Percentiles rank a stretch among this genome's conserved stretches.
phyloP scores from a whole-genome alignment of 2,113 vertebrate species.

The Ceyx cyanopectus region DNA sequence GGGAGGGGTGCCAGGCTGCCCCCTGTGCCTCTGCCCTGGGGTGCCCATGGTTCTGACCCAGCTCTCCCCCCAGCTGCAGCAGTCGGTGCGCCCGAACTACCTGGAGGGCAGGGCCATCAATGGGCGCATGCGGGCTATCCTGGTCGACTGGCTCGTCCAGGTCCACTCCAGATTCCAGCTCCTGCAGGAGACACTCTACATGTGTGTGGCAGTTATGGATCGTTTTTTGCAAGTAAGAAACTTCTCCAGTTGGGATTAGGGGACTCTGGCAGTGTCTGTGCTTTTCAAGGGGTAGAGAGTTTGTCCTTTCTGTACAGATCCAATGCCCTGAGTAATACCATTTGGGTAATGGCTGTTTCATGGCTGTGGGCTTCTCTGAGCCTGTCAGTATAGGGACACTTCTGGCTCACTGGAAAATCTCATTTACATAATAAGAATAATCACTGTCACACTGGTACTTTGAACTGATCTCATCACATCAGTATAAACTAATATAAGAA shows the following conservation, averaged over 20 bases:
- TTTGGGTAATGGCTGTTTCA: background rate
- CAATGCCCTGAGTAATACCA: accelerated
- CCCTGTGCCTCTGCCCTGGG: too few relatives aligned
- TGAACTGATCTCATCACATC: background rate
- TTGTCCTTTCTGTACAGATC: background rate
- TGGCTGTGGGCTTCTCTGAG: background rate
- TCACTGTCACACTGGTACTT: background rate
- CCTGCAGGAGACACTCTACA: conserved; percentile 93
- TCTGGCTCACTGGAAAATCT: background rate
- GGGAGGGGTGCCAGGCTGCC: too few relatives aligned
- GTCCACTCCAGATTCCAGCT: conserved; percentile 93
- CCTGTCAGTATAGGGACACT: background rate
- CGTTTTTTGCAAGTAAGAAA: conserved; percentile 87
- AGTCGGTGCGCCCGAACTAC: conserved; percentile 81
- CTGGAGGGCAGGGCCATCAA: conserved; percentile 86
- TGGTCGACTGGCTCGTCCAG: conserved; percentile 96
- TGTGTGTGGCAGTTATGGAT: conserved; percentile 90
- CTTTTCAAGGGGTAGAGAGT: background rate
- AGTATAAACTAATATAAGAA: too few relatives aligned
- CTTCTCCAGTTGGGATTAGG: background rate
- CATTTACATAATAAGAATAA: background rate
- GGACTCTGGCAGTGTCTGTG: accelerated
- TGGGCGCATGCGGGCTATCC: conserved; percentile 88
- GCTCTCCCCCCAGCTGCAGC: conserved; percentile 78
- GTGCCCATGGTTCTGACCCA: too few relatives aligned